phyloP scores from a whole-genome alignment of 2,888 invertebrate genomes.

The Oegoconia quadripuncta region DNA sequence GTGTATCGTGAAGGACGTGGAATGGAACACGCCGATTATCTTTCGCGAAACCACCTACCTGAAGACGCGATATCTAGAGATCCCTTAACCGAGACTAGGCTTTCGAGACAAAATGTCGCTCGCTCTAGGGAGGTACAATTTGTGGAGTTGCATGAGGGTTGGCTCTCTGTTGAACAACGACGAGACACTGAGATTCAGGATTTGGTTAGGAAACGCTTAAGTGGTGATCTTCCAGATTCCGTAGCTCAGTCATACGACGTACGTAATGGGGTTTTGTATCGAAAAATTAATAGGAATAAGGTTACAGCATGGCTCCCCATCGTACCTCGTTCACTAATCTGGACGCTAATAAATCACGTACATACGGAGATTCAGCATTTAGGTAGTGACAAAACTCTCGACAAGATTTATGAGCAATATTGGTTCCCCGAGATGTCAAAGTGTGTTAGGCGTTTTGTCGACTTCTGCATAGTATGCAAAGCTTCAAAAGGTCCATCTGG shows the following conservation, averaged over 20 bases:
- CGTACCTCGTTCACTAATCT: slow-evolving; percentile 10
- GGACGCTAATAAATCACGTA: slow-evolving; percentile 9
- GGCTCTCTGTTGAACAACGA: slow-evolving; percentile 30
- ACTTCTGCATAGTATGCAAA: slow-evolving; percentile 35
- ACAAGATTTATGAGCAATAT: slow-evolving; percentile 23
- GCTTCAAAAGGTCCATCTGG: slow-evolving; percentile 30
- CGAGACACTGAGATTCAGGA: slow-evolving; percentile 23
- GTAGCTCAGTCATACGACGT: slow-evolving; percentile 13
- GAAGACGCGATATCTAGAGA: background rate
- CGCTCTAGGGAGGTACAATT: slow-evolving; percentile 18
- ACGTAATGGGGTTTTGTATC: slow-evolving; percentile 8
- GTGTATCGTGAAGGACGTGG: slow-evolving; percentile 14
- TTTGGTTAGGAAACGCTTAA: slow-evolving; percentile 15
- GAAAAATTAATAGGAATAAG: slow-evolving; percentile 14
- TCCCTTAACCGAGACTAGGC: background rate
- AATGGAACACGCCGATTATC: slow-evolving; percentile 23
- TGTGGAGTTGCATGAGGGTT: slow-evolving; percentile 20
- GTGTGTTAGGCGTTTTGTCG: slow-evolving; percentile 34
- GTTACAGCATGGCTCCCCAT: slow-evolving; percentile 11
- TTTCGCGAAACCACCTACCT: slow-evolving; percentile 23
- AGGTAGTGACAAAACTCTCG: slow-evolving; percentile 5
- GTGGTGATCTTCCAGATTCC: slow-evolving; percentile 4
- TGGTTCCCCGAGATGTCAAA: slow-evolving; percentile 34
- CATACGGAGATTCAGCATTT: background rate
- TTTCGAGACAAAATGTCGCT: no score